These are phyloP conservation scores for Genyomyrus donnyi DNA, from an alignment of 2,113 vertebrate genomes.

Conservation along the genomic window DNA sequence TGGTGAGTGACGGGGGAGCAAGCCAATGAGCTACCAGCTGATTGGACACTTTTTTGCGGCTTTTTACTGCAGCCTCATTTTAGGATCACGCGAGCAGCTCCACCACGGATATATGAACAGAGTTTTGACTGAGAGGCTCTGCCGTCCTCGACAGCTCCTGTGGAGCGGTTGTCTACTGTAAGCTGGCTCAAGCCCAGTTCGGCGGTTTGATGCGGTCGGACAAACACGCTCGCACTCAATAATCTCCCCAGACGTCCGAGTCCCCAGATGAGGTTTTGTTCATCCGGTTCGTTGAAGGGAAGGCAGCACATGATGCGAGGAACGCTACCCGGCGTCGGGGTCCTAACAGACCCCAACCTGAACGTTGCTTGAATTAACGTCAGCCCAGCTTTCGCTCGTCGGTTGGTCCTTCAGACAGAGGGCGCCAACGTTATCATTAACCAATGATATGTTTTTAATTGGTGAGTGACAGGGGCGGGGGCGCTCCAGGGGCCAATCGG, in stretches of 20 bases:
- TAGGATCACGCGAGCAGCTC: neutral
- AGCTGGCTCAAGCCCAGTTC: neutral
- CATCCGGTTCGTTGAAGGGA: neutral
- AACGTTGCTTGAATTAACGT: constrained; percentile 12
- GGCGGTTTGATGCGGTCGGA: neutral
- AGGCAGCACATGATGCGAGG: neutral
- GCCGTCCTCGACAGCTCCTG: neutral
- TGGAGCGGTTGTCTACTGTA: neutral
- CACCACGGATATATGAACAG: neutral
- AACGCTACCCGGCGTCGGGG: neutral
- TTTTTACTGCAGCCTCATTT: neutral
- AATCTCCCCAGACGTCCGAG: neutral
- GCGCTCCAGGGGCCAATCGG: neutral
- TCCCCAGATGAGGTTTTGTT: neutral
- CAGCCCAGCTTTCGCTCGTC: neutral
- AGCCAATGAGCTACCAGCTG: neutral
- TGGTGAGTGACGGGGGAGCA: neutral
- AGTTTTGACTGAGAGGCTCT: neutral
- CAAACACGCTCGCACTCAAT: neutral
- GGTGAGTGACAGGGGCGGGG: neutral
- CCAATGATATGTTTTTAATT: neutral
- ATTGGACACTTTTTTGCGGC: neutral
- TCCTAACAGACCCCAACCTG: constrained; percentile 2
- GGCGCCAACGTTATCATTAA: neutral
- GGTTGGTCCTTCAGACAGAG: neutral